phyloP scores from a whole-genome alignment of 2,888 invertebrate species.

The Acanthococcus lagerstroemiae region DNA sequence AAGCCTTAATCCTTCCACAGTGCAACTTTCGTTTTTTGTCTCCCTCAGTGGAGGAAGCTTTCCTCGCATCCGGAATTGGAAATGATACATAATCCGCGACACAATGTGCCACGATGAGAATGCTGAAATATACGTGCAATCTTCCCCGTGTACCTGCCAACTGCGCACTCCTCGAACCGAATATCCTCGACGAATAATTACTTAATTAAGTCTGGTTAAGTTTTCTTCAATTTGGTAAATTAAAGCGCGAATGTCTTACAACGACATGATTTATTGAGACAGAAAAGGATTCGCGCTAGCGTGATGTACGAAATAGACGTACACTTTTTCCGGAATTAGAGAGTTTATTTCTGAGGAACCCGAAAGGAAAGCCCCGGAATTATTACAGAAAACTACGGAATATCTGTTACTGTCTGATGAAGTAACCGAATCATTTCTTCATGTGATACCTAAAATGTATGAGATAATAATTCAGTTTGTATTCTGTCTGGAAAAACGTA shows the following conservation, averaged over 20 bases:
- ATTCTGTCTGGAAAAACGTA: background rate
- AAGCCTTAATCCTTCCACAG: no score
- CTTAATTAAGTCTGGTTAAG: no score
- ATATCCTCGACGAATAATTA: no score
- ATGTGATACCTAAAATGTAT: constrained; percentile 23
- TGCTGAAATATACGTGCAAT: no score
- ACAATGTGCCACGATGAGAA: no score
- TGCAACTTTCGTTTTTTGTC: no score
- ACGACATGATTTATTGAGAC: constrained; percentile 18
- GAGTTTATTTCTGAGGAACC: constrained; percentile 7
- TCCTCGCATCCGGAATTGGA: no score
- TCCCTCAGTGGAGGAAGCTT: no score
- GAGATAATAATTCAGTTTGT: constrained; percentile 28
- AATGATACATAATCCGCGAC: no score
- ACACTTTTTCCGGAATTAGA: background rate
- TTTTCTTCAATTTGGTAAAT: constrained; percentile 22
- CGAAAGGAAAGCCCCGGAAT: constrained; percentile 6
- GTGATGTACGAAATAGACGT: no score
- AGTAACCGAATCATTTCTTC: constrained; percentile 27
- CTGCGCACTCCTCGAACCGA: no score
- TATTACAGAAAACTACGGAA: constrained; percentile 13
- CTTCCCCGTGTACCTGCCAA: no score
- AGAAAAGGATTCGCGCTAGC: background rate
- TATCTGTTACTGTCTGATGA: constrained; percentile 27
- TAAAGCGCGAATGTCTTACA: constrained; percentile 2